Conservation (phyloP, 2,888 invertebrate species). For the Scaptomyza tumidula region DNA sequence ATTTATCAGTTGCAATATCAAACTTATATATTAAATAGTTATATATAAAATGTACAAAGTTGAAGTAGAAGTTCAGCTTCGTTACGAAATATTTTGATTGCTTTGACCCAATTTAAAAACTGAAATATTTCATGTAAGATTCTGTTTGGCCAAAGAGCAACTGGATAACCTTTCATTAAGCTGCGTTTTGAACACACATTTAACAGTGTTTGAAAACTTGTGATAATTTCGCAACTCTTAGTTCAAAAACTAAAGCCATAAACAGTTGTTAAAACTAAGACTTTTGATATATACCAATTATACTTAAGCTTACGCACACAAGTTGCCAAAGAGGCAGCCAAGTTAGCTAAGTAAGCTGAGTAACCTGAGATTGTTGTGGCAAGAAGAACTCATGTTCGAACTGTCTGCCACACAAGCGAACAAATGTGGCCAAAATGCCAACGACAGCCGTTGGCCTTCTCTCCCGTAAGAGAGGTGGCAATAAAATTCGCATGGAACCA, state of each 20-base stretch:
- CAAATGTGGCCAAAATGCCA: constrained; percentile 73
- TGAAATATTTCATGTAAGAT: no score
- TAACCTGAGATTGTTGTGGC: constrained; percentile 51
- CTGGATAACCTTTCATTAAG: no score
- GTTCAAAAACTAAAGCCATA: constrained; percentile 27
- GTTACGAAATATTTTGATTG: no score
- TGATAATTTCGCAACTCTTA: neutral
- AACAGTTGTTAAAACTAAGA: constrained; percentile 36
- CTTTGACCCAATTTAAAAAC: no score
- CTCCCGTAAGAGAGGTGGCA: constrained; percentile 14
- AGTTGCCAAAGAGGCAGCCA: neutral
- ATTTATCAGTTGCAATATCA: no score
- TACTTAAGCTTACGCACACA: constrained; percentile 63
- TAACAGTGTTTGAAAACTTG: neutral
- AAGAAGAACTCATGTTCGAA: constrained; percentile 22
- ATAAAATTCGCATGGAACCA: constrained; percentile 50
- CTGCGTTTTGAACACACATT: neutral
- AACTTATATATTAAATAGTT: no score
- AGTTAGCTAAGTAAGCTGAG: constrained; percentile 42
- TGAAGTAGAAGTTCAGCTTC: neutral
- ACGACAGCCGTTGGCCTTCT: constrained; percentile 4
- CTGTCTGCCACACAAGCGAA: constrained; percentile 65
- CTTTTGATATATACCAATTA: constrained; percentile 48
- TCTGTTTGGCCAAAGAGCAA: no score
- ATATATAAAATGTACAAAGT: no score